These are phyloP conservation scores for Augochlora pura DNA, from an alignment of 1,140 invertebrate species.

Conservation along the genomic window DNA sequence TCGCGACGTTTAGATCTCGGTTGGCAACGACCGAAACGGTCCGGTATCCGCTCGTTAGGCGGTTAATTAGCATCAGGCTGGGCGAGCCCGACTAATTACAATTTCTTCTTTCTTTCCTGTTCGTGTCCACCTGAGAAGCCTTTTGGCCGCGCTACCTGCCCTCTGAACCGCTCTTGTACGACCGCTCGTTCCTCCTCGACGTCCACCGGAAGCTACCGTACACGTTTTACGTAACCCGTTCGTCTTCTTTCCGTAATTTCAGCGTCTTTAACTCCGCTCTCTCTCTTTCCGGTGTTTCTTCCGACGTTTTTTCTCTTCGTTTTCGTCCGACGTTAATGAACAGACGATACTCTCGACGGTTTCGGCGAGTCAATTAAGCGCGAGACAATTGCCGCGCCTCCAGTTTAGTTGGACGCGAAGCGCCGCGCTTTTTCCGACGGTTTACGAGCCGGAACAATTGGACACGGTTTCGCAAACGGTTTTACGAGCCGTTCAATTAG, in stretches of 20 bases:
- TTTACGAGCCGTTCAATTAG: constrained; percentile 51
- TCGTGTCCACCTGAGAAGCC: not conserved
- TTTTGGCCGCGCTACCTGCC: too few relatives aligned
- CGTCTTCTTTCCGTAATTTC: too few relatives aligned
- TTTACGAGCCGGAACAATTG: constrained; percentile 24
- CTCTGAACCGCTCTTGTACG: not conserved
- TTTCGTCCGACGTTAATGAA: too few relatives aligned
- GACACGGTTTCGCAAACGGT: constrained; percentile 48
- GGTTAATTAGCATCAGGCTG: constrained; percentile 35
- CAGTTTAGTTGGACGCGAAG: not conserved
- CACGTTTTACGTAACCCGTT: too few relatives aligned
- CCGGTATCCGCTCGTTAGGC: constrained; percentile 28
- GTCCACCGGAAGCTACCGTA: not conserved
- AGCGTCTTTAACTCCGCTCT: too few relatives aligned
- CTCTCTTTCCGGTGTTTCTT: too few relatives aligned
- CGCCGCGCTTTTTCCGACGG: not conserved
- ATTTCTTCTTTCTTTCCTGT: not conserved
- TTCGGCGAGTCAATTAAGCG: constrained; percentile 1
- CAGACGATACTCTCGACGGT: not conserved
- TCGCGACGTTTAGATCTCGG: constrained; percentile 13
- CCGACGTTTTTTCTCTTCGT: too few relatives aligned
- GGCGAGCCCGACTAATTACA: constrained; percentile 19
- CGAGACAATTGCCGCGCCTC: not conserved
- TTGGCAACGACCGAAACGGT: constrained; percentile 25
- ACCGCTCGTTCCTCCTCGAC: not conserved